Percentiles rank a stretch among this genome's conserved stretches.
Conservation (phyloP, 2,888 invertebrate species). For the Macaria liturata region DNA sequence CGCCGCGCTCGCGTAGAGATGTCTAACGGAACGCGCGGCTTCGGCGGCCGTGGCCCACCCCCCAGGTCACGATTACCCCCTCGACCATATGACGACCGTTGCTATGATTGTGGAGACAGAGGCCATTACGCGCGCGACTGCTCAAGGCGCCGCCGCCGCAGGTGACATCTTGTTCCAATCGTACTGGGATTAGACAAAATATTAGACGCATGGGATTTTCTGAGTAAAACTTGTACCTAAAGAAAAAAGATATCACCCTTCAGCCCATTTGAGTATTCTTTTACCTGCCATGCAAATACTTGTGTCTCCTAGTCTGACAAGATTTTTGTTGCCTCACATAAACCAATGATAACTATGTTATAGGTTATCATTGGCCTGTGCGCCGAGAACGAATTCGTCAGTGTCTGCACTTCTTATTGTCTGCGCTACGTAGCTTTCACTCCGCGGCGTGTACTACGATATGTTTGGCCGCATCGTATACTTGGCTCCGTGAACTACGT, state of each 20-base stretch:
- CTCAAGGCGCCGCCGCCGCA: constrained; percentile 86
- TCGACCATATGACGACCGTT: constrained; percentile 95
- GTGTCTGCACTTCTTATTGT: constrained; percentile 83
- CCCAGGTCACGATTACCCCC: constrained; percentile 86
- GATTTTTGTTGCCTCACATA: constrained; percentile 71
- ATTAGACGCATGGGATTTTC: constrained; percentile 27
- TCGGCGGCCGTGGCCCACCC: constrained; percentile 83
- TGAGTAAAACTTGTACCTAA: constrained; percentile 12
- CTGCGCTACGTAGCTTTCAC: constrained; percentile 83
- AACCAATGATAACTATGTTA: constrained; percentile 84
- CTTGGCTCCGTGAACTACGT: constrained; percentile 79
- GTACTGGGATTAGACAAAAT: constrained; percentile 22
- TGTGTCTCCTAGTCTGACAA: constrained; percentile 40
- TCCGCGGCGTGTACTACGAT: constrained; percentile 77
- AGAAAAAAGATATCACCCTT: constrained; percentile 13
- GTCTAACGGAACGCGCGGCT: constrained; percentile 91
- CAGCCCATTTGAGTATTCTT: background rate
- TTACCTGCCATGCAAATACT: constrained; percentile 8
- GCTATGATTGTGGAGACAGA: constrained; percentile 96
- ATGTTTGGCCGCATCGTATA: constrained; percentile 76
- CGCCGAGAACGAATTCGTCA: constrained; percentile 81
- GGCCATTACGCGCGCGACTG: constrained; percentile 98
- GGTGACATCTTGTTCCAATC: constrained; percentile 49
- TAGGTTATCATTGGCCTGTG: constrained; percentile 84
- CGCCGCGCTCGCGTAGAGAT: constrained; percentile 95